Evolutionary conservation across 2,797 vertebrate species (phyloP), one percentile per base, ranked within the genome.

Genomic region (Botia kubotai): DNA sequence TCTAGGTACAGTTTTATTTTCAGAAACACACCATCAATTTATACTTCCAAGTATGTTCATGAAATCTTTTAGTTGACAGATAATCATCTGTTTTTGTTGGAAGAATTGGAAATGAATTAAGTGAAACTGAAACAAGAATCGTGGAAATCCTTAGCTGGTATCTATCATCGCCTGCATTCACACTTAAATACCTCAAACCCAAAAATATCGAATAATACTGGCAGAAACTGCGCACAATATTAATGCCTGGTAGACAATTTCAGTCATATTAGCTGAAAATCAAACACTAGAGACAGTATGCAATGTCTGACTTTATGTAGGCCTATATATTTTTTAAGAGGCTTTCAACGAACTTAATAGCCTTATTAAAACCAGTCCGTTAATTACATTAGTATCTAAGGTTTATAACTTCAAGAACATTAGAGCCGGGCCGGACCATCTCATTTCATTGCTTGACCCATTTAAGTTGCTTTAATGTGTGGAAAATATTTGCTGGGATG

Each of bases 391-490:
- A 82, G 81, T 55, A 67, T 73, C 73, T 72, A 83, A 80, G 70
- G 80, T 79, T 81, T 72, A 87, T 87, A 87, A 86, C 78, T 82
- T 58, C 46, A 70, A 81, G 86, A 88, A 86, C 77, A 81, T 85
- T 85, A 83, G 26, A 48, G 82, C 73, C 62, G 75, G 84, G 71
- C 83, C 72, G 75, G 77, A 77, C 33, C 79, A 79, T 71, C 82
- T 86, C 67, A 82, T 79, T 87, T 89, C 82, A 89, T 82, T 87
- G 83, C 65, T 83, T 80, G 83, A 75, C 72, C 46, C 26, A 71
- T 72, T 82, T 74, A 81, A 84, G 68, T 79, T 65, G 50, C 78
- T 80, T 83, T 73, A 82, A 83, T 76, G 81, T 84, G 81, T 36
- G 65, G 10, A 74, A 43, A 79, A 79, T 79, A 50, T 21, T 11